Conservation (phyloP, 2,113 vertebrate species). For the Gadus chalcogrammus region DNA sequence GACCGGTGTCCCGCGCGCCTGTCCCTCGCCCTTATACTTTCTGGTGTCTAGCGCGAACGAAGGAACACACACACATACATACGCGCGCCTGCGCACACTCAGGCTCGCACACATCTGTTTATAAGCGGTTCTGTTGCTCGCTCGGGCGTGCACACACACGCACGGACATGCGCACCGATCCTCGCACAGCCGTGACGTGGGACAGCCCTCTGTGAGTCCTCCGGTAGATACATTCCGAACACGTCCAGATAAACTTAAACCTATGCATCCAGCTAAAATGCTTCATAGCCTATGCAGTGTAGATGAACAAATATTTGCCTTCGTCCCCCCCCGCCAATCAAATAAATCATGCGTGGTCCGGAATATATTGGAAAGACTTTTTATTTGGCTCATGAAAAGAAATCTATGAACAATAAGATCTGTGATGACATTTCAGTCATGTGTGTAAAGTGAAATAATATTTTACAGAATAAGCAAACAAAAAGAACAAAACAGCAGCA, state of each 20-base stretch:
- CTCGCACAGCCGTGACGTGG: background rate
- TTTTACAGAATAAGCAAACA: slow-evolving; percentile 41
- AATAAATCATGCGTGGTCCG: too few species aligned
- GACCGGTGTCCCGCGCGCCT: background rate
- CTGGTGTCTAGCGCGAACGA: background rate
- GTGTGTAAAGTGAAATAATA: slow-evolving; percentile 33
- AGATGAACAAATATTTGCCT: too few species aligned
- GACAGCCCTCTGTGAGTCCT: too few species aligned
- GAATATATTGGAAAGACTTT: slow-evolving; percentile 33
- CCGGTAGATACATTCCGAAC: too few species aligned
- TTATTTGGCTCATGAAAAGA: slow-evolving; percentile 75
- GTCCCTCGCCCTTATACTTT: background rate
- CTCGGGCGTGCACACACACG: background rate
- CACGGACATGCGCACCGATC: background rate
- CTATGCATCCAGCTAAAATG: too few species aligned
- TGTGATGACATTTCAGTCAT: slow-evolving; percentile 55
- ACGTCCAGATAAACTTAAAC: background rate
- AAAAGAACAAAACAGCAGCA: slow-evolving; percentile 19
- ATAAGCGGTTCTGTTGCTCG: background rate
- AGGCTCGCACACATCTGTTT: background rate
- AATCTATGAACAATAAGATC: slow-evolving; percentile 48
- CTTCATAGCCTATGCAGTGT: too few species aligned
- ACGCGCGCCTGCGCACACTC: background rate
- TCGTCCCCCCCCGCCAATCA: too few species aligned
- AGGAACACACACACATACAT: background rate